phyloP scores from a whole-genome alignment of 1,140 invertebrate genomes.

The Harpegnathos saltator region DNA sequence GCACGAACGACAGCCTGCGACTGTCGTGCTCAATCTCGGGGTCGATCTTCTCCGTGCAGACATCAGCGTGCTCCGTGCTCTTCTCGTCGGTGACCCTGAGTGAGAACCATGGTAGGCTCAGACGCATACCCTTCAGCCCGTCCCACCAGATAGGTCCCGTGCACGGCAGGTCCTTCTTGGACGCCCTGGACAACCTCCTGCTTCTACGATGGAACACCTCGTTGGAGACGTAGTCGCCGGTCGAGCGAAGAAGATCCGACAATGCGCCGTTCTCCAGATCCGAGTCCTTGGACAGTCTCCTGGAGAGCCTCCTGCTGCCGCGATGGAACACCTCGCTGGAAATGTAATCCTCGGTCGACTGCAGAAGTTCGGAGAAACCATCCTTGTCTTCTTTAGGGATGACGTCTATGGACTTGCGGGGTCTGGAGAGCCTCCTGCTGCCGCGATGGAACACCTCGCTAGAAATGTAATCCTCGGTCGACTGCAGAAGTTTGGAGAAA shows the following conservation, averaged over 20 bases:
- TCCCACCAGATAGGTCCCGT: neutral
- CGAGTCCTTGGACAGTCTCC: constrained; percentile 35
- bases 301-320: constrained; percentile 58
- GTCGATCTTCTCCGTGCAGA: constrained; percentile 56
- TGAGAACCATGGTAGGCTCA: constrained; percentile 43
- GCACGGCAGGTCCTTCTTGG: constrained; percentile 13
- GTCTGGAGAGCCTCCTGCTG: constrained; percentile 21
- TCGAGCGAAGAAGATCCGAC: constrained; percentile 31
- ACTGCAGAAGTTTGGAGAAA: constrained; percentile 1
- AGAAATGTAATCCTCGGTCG: constrained; percentile 28
- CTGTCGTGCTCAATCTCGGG: constrained; percentile 61
- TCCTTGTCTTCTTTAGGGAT: neutral
- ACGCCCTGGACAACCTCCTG: constrained; percentile 53
- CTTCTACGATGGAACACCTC: constrained; percentile 63
- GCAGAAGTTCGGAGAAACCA: constrained; percentile 47
- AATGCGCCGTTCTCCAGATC: neutral
- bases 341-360: constrained; percentile 63
- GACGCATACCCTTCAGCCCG: neutral
- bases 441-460: constrained; percentile 9
- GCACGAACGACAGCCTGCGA: constrained; percentile 78
- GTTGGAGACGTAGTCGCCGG: constrained; percentile 37
- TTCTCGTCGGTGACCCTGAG: constrained; percentile 9
- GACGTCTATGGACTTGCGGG: constrained; percentile 15
- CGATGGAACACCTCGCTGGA: constrained; percentile 65
- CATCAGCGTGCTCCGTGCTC: neutral